phyloP scores from a whole-genome alignment of 2,113 vertebrate species.

The Scytalopus superciliaris region DNA sequence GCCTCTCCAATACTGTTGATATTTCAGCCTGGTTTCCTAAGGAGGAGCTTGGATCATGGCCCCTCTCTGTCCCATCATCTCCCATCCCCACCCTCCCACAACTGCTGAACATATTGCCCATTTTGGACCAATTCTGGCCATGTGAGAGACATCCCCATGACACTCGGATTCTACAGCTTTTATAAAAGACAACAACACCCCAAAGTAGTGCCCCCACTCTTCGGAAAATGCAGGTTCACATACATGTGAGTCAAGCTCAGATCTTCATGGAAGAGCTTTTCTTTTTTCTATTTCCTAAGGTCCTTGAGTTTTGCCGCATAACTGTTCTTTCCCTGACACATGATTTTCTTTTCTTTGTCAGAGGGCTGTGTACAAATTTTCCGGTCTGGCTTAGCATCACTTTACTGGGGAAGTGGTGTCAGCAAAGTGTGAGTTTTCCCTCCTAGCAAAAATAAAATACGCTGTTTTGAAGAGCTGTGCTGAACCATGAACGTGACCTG shows the following conservation, averaged over 20 bases:
- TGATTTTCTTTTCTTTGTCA: neutral
- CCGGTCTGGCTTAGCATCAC: neutral
- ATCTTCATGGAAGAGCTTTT: neutral
- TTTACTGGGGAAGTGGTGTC: neutral
- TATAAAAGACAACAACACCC: neutral
- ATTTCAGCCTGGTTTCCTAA: neutral
- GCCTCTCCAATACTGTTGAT: rapidly evolving
- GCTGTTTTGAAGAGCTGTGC: conserved; percentile 28
- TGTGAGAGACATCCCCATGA: neutral
- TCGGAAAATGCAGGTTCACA: rapidly evolving
- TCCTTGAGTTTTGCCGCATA: rapidly evolving
- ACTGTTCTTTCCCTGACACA: neutral
- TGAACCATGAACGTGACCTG: conserved; percentile 39
- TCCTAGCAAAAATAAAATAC: neutral
- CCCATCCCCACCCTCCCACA: neutral
- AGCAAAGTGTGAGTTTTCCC: neutral
- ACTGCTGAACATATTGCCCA: rapidly evolving
- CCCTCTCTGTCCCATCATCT: rapidly evolving
- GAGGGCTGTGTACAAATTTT: neutral
- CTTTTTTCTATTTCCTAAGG: neutral
- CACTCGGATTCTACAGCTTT: neutral
- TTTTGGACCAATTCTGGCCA: neutral
- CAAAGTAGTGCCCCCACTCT: neutral
- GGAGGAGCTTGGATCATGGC: neutral
- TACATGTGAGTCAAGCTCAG: rapidly evolving